Conservation (phyloP, 35 echinoderm and acorn worm species). For the Ptychodera flava region DNA sequence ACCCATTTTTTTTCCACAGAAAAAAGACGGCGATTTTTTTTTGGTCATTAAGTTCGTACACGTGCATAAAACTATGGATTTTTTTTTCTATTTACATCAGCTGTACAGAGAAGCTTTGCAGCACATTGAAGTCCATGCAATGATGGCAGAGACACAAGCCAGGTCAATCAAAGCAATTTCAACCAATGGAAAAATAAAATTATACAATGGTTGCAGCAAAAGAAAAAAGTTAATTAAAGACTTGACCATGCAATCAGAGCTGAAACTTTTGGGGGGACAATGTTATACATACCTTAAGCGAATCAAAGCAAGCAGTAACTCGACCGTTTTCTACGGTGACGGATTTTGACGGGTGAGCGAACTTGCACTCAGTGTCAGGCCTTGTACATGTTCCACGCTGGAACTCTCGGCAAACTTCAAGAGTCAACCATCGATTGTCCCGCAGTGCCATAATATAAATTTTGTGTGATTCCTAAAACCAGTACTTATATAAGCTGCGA, state of each 20-base stretch:
- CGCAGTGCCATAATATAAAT: slow-evolving; percentile 36
- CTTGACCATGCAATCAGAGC: not conserved
- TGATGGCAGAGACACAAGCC: not conserved
- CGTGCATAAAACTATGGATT: no score
- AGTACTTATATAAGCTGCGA: not conserved
- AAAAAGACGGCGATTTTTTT: no score
- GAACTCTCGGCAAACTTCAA: slow-evolving; percentile 98
- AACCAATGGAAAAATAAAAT: not conserved
- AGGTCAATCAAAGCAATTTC: not conserved
- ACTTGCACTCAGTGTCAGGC: slow-evolving; percentile 97
- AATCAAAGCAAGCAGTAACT: slow-evolving; percentile 99
- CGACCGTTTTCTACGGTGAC: slow-evolving; percentile 97
- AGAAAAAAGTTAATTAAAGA: not conserved
- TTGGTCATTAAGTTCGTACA: no score
- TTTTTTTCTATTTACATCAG: no score
- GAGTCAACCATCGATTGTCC: slow-evolving; percentile 97
- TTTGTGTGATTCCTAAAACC: not conserved
- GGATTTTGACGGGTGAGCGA: slow-evolving; percentile 94
- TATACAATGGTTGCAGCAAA: not conserved
- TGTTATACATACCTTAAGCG: slow-evolving; percentile 84
- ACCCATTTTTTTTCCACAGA: no score
- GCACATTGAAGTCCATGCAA: not conserved
- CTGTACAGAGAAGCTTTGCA: not conserved
- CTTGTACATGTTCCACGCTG: slow-evolving; percentile 94
- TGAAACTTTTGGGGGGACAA: not conserved